These are phyloP conservation scores for Trichonephila clavipes DNA, from an alignment of 1,140 invertebrate species.

Conservation along the genomic window DNA sequence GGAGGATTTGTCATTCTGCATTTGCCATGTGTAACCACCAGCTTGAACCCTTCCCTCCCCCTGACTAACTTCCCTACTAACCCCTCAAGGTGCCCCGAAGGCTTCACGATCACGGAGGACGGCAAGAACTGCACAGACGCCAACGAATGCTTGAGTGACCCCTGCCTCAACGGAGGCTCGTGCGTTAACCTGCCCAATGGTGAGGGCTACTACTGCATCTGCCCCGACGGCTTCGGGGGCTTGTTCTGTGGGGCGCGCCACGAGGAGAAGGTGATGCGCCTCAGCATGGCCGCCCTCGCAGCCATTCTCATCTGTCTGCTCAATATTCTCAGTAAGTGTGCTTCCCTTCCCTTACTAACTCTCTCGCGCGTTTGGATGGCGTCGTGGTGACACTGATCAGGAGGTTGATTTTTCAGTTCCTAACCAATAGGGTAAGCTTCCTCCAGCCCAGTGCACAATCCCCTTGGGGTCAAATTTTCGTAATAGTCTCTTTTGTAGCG, in stretches of 20 bases:
- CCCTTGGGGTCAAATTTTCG: too few species aligned
- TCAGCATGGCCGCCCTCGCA: slow-evolving; percentile 95
- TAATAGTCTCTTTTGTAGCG: too few species aligned
- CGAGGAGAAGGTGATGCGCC: slow-evolving; percentile 94
- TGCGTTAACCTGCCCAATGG: slow-evolving; percentile 85
- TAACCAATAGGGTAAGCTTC: too few species aligned
- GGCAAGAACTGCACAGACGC: slow-evolving; percentile 95
- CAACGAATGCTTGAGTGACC: slow-evolving; percentile 95
- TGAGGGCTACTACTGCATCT: slow-evolving; percentile 81
- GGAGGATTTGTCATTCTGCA: too few species aligned
- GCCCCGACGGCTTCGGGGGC: slow-evolving; percentile 95
- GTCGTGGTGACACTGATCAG: too few species aligned
- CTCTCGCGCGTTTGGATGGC: neutral
- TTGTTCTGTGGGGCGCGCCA: slow-evolving; percentile 95
- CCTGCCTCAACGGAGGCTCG: slow-evolving; percentile 88
- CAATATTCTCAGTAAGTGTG: slow-evolving; percentile 93
- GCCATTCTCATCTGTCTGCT: slow-evolving; percentile 96
- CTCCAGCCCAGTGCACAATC: too few species aligned
- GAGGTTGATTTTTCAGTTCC: too few species aligned
- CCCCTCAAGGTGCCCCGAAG: slow-evolving; percentile 91
- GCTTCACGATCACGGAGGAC: slow-evolving; percentile 92
- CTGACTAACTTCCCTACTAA: neutral
- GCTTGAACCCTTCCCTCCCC: neutral
- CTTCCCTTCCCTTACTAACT: neutral
- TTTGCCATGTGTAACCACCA: too few species aligned